A percentile compares a stretch with the other conserved stretches of the same genome.
phyloP scores from a whole-genome alignment of 30 jellyfish, hydroid and myxozoan genomes.

The Turritopsis dohrnii region DNA sequence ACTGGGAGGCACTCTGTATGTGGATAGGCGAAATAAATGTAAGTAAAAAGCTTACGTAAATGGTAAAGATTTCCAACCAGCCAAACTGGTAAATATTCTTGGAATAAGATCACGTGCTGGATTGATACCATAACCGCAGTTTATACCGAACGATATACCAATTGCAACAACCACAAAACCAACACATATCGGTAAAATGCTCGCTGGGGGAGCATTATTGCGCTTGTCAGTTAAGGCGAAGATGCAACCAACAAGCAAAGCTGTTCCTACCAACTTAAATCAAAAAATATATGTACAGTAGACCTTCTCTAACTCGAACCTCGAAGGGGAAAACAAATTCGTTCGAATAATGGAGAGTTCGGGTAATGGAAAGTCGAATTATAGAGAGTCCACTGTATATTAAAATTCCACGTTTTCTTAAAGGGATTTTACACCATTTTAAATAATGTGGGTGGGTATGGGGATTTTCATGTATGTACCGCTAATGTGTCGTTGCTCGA shows the following conservation, averaged over 20 bases:
- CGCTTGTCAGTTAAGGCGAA: constrained; percentile 81
- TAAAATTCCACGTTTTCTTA: no score
- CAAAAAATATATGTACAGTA: no score
- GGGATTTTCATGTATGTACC: no score
- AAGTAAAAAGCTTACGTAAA: constrained; percentile 44
- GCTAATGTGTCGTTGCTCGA: no score
- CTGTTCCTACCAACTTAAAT: constrained; percentile 80
- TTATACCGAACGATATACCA: constrained; percentile 89
- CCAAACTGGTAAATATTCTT: constrained; percentile 77
- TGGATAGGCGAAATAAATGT: not conserved
- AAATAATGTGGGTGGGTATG: no score
- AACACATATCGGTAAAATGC: constrained; percentile 56
- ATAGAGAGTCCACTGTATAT: no score
- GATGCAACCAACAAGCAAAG: constrained; percentile 71
- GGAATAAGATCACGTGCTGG: constrained; percentile 97
- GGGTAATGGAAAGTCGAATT: no score
- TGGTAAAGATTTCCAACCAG: constrained; percentile 87
- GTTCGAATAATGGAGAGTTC: no score
- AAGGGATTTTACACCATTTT: no score
- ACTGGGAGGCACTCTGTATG: no score
- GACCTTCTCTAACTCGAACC: no score
- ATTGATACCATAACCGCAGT: constrained; percentile 91
- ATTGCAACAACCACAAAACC: constrained; percentile 89
- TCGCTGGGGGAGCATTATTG: constrained; percentile 59
- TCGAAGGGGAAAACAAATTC: no score